Evolutionary conservation across 1,140 invertebrate species (phyloP), one percentile per base, ranked within the genome.

Genomic region (Rhysida immarginata): DNA sequence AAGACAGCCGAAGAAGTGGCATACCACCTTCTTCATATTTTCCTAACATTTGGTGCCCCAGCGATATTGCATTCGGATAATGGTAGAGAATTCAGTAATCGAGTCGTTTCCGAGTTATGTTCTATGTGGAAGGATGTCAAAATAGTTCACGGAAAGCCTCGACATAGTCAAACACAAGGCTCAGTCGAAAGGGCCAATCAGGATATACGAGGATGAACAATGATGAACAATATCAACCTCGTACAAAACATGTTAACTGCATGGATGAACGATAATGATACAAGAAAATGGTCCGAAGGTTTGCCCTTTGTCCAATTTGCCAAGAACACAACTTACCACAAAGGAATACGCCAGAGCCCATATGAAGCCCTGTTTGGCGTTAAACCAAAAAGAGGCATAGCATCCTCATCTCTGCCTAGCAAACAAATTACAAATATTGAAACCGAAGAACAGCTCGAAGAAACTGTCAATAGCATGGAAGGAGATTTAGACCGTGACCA

Each of bases 101-200:
- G 48, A 48, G 27, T 21, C 26, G 26, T 48, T 23, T 23, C 44
- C 44, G 29, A 35, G 16, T 13, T 41, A 23, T 55, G 54, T 55
- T n/a, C 8, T 21, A 55, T 55, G 54, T 55, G 25, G 25, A 26
- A 18, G 5, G 54, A 55, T 29, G n/a, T 46, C n/a, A 53, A 60
- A 42, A 54, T 60, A 24, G 53, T 59, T 2, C 58, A 56, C 26
- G 58, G 58, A 35, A 58, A 55, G 35, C 58, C 58, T 5, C 44
- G 58, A 18, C 58, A 60, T 49, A 45, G 8, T 20, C 58, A 56
- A 35, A 23, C 59, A 41, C 59, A 60, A 26, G 59, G 44, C 20
- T 60, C 54, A 14, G 53, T 60, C 14, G 58, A 60, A 45, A 1
- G 59, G 25, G 26, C 53, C 20, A 60, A 60, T 43, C 53, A 57